Evolutionary conservation across 2,888 invertebrate species (phyloP).

Genomic region (Zaprionus bogoriensis): DNA sequence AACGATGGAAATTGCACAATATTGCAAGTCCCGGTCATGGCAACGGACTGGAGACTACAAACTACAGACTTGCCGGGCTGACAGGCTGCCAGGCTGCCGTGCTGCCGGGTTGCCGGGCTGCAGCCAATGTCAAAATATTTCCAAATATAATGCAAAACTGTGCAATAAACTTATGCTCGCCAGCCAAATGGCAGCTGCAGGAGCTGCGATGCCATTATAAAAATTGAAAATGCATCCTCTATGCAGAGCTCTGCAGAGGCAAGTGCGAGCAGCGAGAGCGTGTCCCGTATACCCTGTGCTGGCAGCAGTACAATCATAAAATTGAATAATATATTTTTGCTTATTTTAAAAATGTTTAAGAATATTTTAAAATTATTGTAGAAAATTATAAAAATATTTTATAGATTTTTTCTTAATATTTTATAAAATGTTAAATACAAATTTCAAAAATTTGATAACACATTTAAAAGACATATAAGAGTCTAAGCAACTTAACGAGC

Average conservation of each 20-base stretch:
- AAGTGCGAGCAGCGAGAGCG: constrained; percentile 23
- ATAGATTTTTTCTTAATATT: no score
- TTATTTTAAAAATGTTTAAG: no score
- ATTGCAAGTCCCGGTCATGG: constrained; percentile 1
- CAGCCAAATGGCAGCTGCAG: constrained; percentile 25
- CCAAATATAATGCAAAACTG: constrained; percentile 44
- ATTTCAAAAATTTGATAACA: no score
- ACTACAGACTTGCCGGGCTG: not conserved
- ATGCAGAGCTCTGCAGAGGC: constrained; percentile 29
- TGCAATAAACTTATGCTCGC: constrained; percentile 35
- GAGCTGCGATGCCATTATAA: constrained; percentile 55
- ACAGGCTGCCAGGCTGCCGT: no score
- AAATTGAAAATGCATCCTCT: constrained; percentile 63
- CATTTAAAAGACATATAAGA: no score
- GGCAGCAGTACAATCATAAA: not conserved
- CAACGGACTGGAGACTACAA: not conserved
- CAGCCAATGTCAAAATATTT: constrained; percentile 26
- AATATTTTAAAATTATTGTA: no score
- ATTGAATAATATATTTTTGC: no score
- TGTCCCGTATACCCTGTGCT: constrained; percentile 11
- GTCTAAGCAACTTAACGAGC: not conserved
- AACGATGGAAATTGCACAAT: constrained; percentile 34
- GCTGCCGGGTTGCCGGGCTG: not conserved
- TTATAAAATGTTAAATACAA: no score
- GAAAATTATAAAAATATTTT: no score